These are phyloP conservation scores for Carcinoscorpius rotundicauda DNA, from an alignment of 1,140 invertebrate species.

Conservation along the genomic window DNA sequence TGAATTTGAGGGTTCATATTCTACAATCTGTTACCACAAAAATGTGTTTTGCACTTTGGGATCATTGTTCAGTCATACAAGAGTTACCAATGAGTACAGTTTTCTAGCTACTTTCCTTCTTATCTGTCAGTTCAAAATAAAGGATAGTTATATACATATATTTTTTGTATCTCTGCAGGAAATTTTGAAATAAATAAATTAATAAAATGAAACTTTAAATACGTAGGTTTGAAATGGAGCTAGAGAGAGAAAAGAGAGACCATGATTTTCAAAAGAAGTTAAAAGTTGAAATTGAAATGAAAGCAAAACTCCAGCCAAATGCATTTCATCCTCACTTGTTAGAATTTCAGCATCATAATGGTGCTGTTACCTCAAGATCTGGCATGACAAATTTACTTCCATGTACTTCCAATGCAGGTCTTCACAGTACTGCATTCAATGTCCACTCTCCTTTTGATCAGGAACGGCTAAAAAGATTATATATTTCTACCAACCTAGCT, in stretches of 20 bases:
- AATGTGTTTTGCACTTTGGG: too few species aligned
- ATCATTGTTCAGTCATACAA: too few species aligned
- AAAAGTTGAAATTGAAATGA: constrained; percentile 46
- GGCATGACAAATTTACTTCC: constrained; percentile 5
- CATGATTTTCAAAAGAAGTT: constrained; percentile 57
- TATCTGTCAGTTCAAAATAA: too few species aligned
- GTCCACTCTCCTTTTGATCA: constrained; percentile 16
- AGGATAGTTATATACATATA: too few species aligned
- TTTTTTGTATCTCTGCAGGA: too few species aligned
- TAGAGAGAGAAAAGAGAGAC: constrained; percentile 71
- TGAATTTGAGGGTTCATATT: too few species aligned
- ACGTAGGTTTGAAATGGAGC: constrained; percentile 57
- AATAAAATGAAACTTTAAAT: background rate
- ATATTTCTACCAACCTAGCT: constrained; percentile 14
- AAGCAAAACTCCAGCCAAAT: constrained; percentile 44
- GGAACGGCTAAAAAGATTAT: constrained; percentile 16
- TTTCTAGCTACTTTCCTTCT: too few species aligned
- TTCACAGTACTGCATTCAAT: constrained; percentile 9
- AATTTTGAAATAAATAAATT: too few species aligned
- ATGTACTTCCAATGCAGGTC: constrained; percentile 9
- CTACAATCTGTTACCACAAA: too few species aligned
- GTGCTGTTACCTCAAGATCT: constrained; percentile 15
- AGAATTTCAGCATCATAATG: constrained; percentile 64
- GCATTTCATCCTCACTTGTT: constrained; percentile 77
- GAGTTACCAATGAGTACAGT: too few species aligned